Conservation (phyloP, 2,113 vertebrate genomes). For the Myrmecophaga tridactyla region DNA sequence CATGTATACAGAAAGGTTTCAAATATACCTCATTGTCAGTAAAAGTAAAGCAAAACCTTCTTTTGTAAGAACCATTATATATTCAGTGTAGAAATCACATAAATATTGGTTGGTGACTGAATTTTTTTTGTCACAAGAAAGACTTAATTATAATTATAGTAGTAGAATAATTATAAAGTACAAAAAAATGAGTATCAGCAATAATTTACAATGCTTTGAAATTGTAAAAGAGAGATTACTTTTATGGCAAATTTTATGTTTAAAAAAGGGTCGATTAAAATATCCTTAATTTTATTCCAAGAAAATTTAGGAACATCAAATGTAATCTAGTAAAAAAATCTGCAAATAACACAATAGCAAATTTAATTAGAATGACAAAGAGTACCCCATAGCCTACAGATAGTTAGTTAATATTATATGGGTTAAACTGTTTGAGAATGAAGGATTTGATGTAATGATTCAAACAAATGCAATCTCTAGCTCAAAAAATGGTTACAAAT, state of each 20-base stretch:
- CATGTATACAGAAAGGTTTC: background rate
- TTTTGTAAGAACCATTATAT: background rate
- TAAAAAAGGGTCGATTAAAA: background rate
- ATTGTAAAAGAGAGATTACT: background rate
- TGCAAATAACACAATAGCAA: constrained; percentile 17
- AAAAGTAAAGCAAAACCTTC: background rate
- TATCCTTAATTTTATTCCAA: background rate
- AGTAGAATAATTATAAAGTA: background rate
- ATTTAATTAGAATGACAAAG: constrained; percentile 7
- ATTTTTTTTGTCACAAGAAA: constrained; percentile 2
- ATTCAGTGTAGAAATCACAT: background rate
- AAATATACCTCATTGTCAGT: background rate
- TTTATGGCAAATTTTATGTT: background rate
- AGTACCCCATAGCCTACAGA: background rate
- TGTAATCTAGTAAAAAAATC: background rate
- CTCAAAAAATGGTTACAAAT: constrained; percentile 46
- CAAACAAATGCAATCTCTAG: constrained; percentile 14
- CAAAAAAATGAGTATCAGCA: background rate
- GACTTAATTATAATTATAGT: background rate
- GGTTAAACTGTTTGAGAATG: background rate
- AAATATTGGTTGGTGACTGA: background rate
- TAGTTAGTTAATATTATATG: background rate
- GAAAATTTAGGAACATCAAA: constrained; percentile 20
- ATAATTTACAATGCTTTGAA: background rate
- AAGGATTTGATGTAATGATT: constrained; percentile 33